Evolutionary conservation across 2,797 vertebrate species (phyloP).

Genomic region (Centropyge bicolor): DNA sequence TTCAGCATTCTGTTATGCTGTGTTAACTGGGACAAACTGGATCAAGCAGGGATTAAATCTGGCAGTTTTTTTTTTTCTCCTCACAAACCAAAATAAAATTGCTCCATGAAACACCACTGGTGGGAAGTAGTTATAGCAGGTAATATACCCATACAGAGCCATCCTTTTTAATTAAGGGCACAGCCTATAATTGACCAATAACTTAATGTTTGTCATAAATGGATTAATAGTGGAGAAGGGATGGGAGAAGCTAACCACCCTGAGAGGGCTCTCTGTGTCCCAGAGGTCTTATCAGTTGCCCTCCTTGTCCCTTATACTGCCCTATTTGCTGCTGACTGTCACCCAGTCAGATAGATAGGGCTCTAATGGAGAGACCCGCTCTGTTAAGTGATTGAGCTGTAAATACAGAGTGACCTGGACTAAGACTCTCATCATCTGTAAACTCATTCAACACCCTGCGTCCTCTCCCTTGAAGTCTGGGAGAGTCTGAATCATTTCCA

Average conservation of each 20-base stretch:
- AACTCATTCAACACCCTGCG: slow-evolving; percentile 78
- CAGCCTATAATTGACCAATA: slow-evolving; percentile 44
- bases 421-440: slow-evolving; percentile 81
- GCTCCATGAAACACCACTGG: not conserved
- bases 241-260: slow-evolving; percentile 40
- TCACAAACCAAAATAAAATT: slow-evolving; percentile 25
- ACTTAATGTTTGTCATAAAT: slow-evolving; percentile 55
- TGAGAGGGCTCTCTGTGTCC: slow-evolving; percentile 48
- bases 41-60: not conserved
- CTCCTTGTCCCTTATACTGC: slow-evolving; percentile 62
- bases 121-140: slow-evolving; percentile 8
- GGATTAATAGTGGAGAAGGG: slow-evolving; percentile 41
- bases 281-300: slow-evolving; percentile 77
- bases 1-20: slow-evolving; percentile 20
- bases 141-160: not conserved
- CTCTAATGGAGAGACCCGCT: slow-evolving; percentile 74
- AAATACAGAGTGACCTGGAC: slow-evolving; percentile 89
- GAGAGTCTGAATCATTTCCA: slow-evolving; percentile 64
- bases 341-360: slow-evolving; percentile 73
- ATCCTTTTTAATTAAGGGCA: slow-evolving; percentile 39
- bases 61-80: not conserved
- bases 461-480: slow-evolving; percentile 65
- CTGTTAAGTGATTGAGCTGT: slow-evolving; percentile 83
- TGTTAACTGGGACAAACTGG: slow-evolving; percentile 14
- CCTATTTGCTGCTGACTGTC: slow-evolving; percentile 74